Evolutionary conservation across 35 echinoderm and acorn worm species (phyloP).

Genomic region (Apostichopus parvimensis): DNA sequence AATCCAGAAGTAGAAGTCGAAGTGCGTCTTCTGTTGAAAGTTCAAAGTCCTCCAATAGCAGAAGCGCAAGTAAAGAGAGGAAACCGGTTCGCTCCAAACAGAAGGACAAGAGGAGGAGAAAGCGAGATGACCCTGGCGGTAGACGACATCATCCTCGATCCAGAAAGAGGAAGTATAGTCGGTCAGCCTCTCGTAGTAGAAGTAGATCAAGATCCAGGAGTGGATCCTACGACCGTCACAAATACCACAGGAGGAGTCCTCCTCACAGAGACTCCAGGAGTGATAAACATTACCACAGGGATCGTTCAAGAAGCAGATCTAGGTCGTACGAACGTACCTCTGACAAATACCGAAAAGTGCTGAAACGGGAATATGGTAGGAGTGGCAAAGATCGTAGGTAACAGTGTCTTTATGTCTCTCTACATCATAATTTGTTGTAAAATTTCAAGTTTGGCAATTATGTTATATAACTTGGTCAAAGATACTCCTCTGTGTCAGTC

Average conservation of each 20-base stretch:
- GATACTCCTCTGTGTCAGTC: too few species aligned
- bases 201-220: conserved; percentile 25
- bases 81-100: neutral
- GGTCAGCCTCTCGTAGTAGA: conserved; percentile 10
- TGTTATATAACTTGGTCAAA: too few species aligned
- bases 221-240: conserved; percentile 18
- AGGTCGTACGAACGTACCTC: conserved; percentile 27
- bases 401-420: neutral
- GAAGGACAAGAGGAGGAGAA: conserved; percentile 31
- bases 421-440: too few species aligned
- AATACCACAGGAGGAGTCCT: neutral
- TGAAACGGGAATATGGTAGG: conserved; percentile 25
- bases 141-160: conserved; percentile 28
- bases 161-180: conserved; percentile 34
- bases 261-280: conserved; percentile 14
- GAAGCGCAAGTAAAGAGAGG: conserved; percentile 40
- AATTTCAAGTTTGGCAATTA: too few species aligned
- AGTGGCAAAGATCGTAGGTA: conserved; percentile 18
- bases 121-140: conserved; percentile 12
- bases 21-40: conserved; percentile 31
- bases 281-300: conserved; percentile 33
- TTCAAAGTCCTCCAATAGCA: conserved; percentile 33
- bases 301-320: conserved; percentile 19
- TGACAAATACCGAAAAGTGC: conserved; percentile 45
- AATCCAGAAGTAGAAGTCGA: conserved; percentile 26